Base-by-base conservation (phyloP, 2,113 vertebrate genomes). In the Phrynosoma platyrhinos region DNA sequence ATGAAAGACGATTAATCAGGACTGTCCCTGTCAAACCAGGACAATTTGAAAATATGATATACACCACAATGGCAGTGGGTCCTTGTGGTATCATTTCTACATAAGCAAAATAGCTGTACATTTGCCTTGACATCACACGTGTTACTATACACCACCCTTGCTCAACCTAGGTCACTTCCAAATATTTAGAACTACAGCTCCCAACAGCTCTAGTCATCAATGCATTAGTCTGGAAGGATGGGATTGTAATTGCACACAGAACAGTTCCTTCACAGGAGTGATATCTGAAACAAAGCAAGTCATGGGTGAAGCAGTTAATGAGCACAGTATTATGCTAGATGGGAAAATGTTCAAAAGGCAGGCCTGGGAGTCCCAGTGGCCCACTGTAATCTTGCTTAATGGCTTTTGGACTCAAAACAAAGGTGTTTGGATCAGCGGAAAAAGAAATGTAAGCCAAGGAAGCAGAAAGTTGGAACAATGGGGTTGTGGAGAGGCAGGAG, bases 371-470 rank as follows among this genome's bases (percentile, higher is more conserved):
- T 86, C 62, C 58, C 84, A 79, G 36, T 78, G 84, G 58, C 40
- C 40, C n/a, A 32, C 75, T 66, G 9, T 77, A 85, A 77, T 47
- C 74, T 86, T 18, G 6, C 32, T 53, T 68, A 86, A 86, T 86
- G 58, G 58, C 25, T 85, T 68, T 78, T 30, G 64, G 75, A 23
- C 30, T 47, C n/a, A 69, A 79, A 79, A 42, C 68, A 62, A 77
- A 78, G 74, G 42, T 77, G 74, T 16, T 66, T 40, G 84, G 16
- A 66, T 77, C 84, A 85, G 36, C 40, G 62, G 58, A 62, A 85
- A 85, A 78, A 78, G 40, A 55, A 79, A 86, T 86, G 64, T 86
- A 76, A 79, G 62, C 23, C 30, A 55, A 21, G 64, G 3, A 69
- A 53, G 47, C n/a, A 36, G 23, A 52, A 12, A 68, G 42, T 21